Evolutionary conservation across 2,797 vertebrate species (phyloP).

Genomic region (Vireo griseus): DNA sequence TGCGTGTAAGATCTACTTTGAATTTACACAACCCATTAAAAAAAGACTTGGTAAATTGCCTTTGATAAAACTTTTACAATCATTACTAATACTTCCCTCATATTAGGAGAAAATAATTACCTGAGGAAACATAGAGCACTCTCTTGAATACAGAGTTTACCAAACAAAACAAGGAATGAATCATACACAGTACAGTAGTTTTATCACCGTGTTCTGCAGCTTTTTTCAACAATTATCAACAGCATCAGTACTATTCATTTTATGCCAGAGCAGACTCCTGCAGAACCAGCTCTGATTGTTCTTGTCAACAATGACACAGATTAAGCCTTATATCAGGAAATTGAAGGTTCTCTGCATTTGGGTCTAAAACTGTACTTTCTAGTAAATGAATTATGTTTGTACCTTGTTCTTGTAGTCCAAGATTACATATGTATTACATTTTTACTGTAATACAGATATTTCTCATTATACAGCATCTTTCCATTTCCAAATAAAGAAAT

Average conservation of each 20-base stretch:
- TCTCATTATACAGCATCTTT: not conserved
- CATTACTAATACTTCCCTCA: not conserved
- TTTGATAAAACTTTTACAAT: not conserved
- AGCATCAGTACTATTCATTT: not conserved
- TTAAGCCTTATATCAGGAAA: not conserved
- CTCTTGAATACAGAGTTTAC: not conserved
- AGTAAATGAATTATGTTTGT: not conserved
- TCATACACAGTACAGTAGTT: not conserved
- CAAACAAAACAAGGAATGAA: not conserved
- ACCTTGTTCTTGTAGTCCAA: not conserved
- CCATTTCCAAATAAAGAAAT: not conserved
- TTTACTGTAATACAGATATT: not conserved
- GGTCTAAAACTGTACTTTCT: not conserved
- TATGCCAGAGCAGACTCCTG: not conserved
- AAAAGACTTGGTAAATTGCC: not conserved
- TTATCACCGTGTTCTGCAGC: not conserved
- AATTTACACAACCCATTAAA: not conserved
- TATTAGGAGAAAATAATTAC: not conserved
- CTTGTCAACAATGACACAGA: not conserved
- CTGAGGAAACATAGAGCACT: not conserved
- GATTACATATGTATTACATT: not conserved
- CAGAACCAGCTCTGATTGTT: not conserved
- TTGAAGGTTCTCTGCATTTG: not conserved
- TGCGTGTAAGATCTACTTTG: not conserved
- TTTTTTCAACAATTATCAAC: not conserved